These are phyloP conservation scores for Sussaba pulchella DNA, from an alignment of 2,888 invertebrate genomes.

Conservation along the genomic window DNA sequence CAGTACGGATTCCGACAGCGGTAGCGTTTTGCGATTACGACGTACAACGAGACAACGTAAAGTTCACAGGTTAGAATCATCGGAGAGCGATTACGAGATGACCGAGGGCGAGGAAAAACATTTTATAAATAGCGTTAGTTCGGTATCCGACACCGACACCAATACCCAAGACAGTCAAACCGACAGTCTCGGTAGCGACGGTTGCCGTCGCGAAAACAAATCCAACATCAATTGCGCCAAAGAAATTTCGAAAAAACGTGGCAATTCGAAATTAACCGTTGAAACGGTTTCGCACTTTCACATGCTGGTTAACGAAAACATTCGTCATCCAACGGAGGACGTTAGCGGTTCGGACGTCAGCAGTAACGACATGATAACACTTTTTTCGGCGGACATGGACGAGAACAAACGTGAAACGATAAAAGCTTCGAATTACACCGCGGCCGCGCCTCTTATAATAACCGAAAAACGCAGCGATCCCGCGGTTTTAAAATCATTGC, in stretches of 20 bases:
- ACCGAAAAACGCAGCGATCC: conserved; percentile 85
- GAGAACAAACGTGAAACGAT: conserved; percentile 82
- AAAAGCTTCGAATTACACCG: conserved; percentile 80
- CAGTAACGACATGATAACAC: conserved; percentile 81
- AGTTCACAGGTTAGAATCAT: conserved; percentile 80
- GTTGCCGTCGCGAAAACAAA: conserved; percentile 77
- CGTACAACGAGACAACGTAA: conserved; percentile 78
- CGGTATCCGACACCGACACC: conserved; percentile 84
- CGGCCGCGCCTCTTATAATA: conserved; percentile 80
- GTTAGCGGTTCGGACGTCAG: conserved; percentile 79
- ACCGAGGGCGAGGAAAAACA: conserved; percentile 78
- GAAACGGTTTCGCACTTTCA: conserved; percentile 81
- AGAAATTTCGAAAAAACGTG: conserved; percentile 85
- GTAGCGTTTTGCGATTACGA: conserved; percentile 75
- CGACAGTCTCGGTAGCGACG: conserved; percentile 85
- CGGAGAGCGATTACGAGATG: conserved; percentile 83
- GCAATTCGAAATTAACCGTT: conserved; percentile 84
- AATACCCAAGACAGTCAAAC: conserved; percentile 85
- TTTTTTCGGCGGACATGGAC: conserved; percentile 82
- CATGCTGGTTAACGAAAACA: conserved; percentile 81
- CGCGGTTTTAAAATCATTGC: conserved; percentile 85
- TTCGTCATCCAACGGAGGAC: conserved; percentile 76
- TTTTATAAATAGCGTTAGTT: conserved; percentile 75
- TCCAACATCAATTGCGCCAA: conserved; percentile 82
- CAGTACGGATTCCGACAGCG: conserved; percentile 81